Percentiles rank a stretch among this genome's conserved stretches.
These are phyloP conservation scores for Acanthurus lineatus DNA, from an alignment of 2,797 vertebrate species.

Conservation along the genomic window DNA sequence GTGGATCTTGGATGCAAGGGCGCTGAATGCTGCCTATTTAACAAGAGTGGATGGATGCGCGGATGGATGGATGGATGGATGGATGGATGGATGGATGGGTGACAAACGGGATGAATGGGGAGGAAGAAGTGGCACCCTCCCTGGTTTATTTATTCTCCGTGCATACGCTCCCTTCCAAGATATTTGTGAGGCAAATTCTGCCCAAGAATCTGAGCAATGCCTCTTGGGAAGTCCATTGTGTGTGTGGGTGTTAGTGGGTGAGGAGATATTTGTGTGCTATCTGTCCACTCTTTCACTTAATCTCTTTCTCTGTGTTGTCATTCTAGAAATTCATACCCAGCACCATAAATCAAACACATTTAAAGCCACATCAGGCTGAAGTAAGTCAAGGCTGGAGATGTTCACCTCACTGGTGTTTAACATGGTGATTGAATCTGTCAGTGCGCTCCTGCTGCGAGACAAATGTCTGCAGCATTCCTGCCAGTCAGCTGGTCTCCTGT, in stretches of 20 bases:
- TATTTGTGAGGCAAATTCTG: conserved; percentile 81
- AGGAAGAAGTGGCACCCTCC: conserved; percentile 46
- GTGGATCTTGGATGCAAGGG: conserved; percentile 33
- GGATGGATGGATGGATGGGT: conserved; percentile 34
- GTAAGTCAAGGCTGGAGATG: conserved; percentile 44
- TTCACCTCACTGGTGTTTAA: conserved; percentile 45
- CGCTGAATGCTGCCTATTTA: conserved; percentile 50
- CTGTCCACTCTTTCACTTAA: conserved; percentile 33
- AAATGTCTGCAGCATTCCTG: conserved; percentile 60
- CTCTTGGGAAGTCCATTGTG: conserved; percentile 69
- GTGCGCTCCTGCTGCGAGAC: conserved; percentile 53
- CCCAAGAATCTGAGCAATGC: conserved; percentile 73
- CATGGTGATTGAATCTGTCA: conserved; percentile 60
- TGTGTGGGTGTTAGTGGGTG: conserved; percentile 38
- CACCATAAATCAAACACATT: conserved; percentile 8
- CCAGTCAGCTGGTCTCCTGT: conserved; percentile 47
- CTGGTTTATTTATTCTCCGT: conserved; percentile 67
- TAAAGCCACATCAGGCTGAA: conserved; percentile 14
- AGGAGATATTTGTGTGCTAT: conserved; percentile 40
- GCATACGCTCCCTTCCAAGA: conserved; percentile 66
- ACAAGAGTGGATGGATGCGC: conserved; percentile 51
- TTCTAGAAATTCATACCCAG: neutral
- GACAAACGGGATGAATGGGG: conserved; percentile 50
- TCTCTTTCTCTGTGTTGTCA: conserved; percentile 23
- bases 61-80: conserved; percentile 31